Percentiles rank a stretch among this genome's conserved stretches.
These are phyloP conservation scores for Drosophila niveifrons DNA, from an alignment of 2,888 invertebrate genomes.

Conservation along the genomic window DNA sequence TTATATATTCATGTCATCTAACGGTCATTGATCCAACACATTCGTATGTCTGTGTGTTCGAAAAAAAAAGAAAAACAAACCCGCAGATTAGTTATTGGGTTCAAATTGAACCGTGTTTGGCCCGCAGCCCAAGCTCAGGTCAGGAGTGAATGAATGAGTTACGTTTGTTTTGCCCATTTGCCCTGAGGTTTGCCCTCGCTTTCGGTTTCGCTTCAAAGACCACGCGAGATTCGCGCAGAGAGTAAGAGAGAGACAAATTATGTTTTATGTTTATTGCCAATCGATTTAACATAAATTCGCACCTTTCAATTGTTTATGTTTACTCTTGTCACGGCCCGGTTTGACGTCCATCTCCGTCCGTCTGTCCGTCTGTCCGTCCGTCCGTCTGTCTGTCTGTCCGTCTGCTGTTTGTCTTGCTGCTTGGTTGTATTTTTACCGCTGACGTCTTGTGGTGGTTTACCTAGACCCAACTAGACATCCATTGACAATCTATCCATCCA, in stretches of 20 bases:
- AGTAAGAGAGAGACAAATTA: constrained; percentile 39
- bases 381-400: background rate
- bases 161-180: constrained; percentile 15
- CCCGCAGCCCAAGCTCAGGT: constrained; percentile 12
- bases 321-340: constrained; percentile 38
- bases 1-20: constrained; percentile 21
- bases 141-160: constrained; percentile 12
- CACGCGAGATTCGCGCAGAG: background rate
- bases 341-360: constrained; percentile 21
- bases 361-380: background rate
- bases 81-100: constrained; percentile 36
- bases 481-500: constrained; percentile 32
- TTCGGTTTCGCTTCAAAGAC: constrained; percentile 56
- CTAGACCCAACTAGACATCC: constrained; percentile 81
- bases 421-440: constrained; percentile 58
- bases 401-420: constrained; percentile 13
- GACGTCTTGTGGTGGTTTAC: constrained; percentile 73
- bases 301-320: constrained; percentile 71
- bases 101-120: constrained; percentile 28
- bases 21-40: constrained; percentile 67
- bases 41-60: background rate
- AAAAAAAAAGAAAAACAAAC: constrained; percentile 18
- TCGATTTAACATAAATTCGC: constrained; percentile 74
- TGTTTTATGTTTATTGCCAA: constrained; percentile 69
- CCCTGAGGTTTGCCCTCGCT: constrained; percentile 58